These are phyloP conservation scores for Amphimallon solstitiale DNA, from an alignment of 2,888 invertebrate genomes.

Conservation along the genomic window DNA sequence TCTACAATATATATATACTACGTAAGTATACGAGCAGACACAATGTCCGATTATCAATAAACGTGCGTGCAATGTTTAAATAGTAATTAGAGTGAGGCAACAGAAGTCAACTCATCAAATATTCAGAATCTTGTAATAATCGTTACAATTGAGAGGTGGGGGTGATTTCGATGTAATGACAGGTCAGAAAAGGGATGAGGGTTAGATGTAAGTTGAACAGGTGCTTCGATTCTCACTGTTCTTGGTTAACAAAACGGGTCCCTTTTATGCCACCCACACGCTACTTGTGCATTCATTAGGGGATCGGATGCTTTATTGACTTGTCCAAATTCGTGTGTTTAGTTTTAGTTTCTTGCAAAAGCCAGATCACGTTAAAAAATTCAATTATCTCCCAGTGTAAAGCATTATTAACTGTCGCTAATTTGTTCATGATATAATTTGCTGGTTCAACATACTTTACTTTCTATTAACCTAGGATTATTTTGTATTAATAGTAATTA, in stretches of 20 bases:
- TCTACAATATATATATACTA: no score
- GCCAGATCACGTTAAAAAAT: no score
- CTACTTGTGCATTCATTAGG: slow-evolving; percentile 33
- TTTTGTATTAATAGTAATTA: no score
- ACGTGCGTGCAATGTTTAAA: slow-evolving; percentile 46
- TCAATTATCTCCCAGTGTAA: no score
- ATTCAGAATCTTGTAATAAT: slow-evolving; percentile 52
- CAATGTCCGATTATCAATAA: slow-evolving; percentile 6
- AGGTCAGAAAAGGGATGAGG: slow-evolving; percentile 36
- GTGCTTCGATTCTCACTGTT: slow-evolving; percentile 33
- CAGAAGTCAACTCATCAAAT: slow-evolving; percentile 58
- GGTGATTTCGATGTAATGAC: slow-evolving; percentile 31
- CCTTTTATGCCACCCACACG: slow-evolving; percentile 12
- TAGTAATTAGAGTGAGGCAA: slow-evolving; percentile 47
- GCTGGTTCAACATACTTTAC: no score
- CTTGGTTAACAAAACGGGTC: slow-evolving; percentile 32
- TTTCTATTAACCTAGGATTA: no score
- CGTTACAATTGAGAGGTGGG: slow-evolving; percentile 31
- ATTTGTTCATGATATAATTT: no score
- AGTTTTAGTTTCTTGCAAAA: slow-evolving; percentile 12
- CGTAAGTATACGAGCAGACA: no score
- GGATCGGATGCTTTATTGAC: slow-evolving; percentile 20
- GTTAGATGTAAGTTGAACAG: slow-evolving; percentile 24
- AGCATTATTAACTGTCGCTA: no score
- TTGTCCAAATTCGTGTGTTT: slow-evolving; percentile 12